Percentiles rank a stretch among this genome's conserved stretches.
Conservation (phyloP, 23 tunicate species). For the Styela plicata region DNA sequence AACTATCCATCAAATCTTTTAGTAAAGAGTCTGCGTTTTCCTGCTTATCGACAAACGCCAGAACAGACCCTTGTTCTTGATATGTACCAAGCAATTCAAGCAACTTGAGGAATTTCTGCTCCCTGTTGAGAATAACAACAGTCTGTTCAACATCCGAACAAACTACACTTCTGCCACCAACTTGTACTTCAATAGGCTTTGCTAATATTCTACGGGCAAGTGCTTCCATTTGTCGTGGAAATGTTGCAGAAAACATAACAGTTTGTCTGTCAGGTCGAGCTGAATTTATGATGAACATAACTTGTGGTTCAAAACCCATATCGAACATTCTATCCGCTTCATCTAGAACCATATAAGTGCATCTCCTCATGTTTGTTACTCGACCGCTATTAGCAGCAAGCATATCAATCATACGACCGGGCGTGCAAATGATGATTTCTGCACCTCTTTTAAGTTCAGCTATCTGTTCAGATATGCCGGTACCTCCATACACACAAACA, state of each 20-base stretch:
- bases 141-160: constrained; percentile 93
- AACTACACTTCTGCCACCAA: constrained; percentile 96
- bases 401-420: constrained; percentile 99
- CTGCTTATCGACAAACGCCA: constrained; percentile 97
- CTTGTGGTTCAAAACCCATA: constrained; percentile 99
- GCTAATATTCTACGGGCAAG: constrained; percentile 82
- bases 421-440: constrained; percentile 98
- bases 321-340: constrained; percentile 99
- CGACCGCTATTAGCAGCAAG: constrained; percentile 92
- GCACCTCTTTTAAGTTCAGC: constrained; percentile 99
- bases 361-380: constrained; percentile 93
- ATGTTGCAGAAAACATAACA: constrained; percentile 97
- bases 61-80: constrained; percentile 75
- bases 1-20: constrained; percentile 88
- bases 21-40: constrained; percentile 86
- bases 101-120: constrained; percentile 91
- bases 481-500: constrained; percentile 99
- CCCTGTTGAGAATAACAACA: constrained; percentile 79
- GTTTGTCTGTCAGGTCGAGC: constrained; percentile 97
- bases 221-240: constrained; percentile 99
- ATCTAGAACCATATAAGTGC: constrained; percentile 94
- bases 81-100: constrained; percentile 86
- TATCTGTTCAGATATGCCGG: constrained; percentile 99
- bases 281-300: constrained; percentile 86
- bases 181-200: constrained; percentile 96